Evolutionary conservation across 2,113 vertebrate genomes (phyloP).

Genomic region (Micronycteris hirsuta): DNA sequence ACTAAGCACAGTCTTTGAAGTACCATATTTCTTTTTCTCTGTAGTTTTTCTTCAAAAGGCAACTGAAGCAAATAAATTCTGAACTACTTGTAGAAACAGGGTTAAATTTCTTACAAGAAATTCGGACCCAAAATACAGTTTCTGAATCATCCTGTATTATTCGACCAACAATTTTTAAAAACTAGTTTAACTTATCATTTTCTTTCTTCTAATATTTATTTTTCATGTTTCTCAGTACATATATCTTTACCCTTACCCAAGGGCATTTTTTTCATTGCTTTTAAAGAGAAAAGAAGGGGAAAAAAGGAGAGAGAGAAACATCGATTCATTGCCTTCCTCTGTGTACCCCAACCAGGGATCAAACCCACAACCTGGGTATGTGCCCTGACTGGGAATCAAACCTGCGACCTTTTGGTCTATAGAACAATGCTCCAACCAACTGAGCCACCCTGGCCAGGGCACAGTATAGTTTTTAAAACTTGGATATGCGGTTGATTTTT

Average conservation of each 20-base stretch:
- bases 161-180: constrained; percentile 1
- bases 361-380: neutral
- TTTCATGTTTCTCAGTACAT: constrained; percentile 1
- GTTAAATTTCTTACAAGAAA: constrained; percentile 52
- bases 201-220: neutral
- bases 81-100: constrained; percentile 31
- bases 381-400: neutral
- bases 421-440: neutral
- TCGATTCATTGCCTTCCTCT: too few species aligned
- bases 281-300: too few species aligned
- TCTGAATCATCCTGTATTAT: constrained; percentile 6
- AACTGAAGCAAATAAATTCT: constrained; percentile 40
- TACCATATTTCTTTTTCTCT: constrained; percentile 23
- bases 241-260: neutral
- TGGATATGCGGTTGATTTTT: constrained; percentile 40
- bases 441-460: neutral
- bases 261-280: too few species aligned
- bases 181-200: constrained; percentile 27
- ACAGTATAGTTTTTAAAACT: neutral
- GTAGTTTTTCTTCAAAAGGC: neutral
- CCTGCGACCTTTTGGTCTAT: neutral
- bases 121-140: constrained; percentile 18
- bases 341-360: too few species aligned
- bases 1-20: constrained; percentile 4
- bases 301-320: too few species aligned